Base-by-base conservation (phyloP, 2,113 vertebrate genomes). In the Cheilinus undulatus region DNA sequence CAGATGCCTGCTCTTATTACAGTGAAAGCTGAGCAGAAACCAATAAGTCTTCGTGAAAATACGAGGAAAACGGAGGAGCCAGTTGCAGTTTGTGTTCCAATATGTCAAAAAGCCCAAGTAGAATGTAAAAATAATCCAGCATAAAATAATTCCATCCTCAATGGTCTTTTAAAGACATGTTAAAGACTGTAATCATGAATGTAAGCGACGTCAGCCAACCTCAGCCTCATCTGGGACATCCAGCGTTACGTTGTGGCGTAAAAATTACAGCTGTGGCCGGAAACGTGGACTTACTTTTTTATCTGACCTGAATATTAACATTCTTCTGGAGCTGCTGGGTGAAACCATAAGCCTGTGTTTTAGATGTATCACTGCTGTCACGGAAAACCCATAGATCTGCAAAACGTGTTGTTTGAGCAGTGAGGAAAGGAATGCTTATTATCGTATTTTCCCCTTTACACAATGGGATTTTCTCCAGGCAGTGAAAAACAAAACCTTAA, bases 151-250 rank as follows among this genome's bases (percentile, higher is more conserved):
- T 82, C 64, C 65, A 71, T 69, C 70, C 69, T 53, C 83, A 76
- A 90, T 86, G 82, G 59, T 70, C 77, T 86, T 90, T 90, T 89
- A 90, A 89, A 83, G 76, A 83, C 74, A 86, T 22, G 82, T 75
- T 88, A 62, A 52, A 45, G 67, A 67, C 69, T 26, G 76, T 45
- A 82, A 82, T 85, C 78, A 76, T 86, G 73, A 84, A 82, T n/a
- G 60, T 65, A 53, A 59, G 66, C 49, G 80, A 87, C 74, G 64
- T 84, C 85, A 83, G 72, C 69, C 73, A 52, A 76, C 81, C 86
- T 75, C 83, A 73, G 53, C 78, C 57, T 58, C 80, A 77, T 38
- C 57, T 57, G 70, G 73, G 65, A 72, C 62, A 22, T 81, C 69
- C 80, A 65, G 79, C 40, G 61, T 83, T 83, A 67, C 73, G 71